Percentiles rank a stretch among this genome's conserved stretches.
Conservation (phyloP, 2,113 vertebrate genomes). For the Mormyrus lacerda region DNA sequence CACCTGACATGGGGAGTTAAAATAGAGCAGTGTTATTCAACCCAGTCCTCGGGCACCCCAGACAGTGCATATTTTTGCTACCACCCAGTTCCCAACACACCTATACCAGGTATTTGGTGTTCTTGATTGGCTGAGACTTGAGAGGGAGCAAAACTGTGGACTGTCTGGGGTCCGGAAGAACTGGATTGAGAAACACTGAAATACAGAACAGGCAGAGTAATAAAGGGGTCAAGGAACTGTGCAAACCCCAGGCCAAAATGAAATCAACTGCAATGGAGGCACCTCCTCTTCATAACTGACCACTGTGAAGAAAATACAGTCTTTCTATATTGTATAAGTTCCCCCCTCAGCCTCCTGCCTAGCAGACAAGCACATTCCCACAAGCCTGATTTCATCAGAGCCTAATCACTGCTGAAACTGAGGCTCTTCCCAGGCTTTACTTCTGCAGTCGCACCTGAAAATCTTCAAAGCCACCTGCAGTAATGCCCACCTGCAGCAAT, state of each 20-base stretch:
- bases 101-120: not conserved
- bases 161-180: not conserved
- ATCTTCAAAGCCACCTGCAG: not conserved
- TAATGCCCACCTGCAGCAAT: too few relatives aligned
- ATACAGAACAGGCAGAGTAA: not conserved
- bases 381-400: not conserved
- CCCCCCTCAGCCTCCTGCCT: not conserved
- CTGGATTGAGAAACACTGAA: not conserved
- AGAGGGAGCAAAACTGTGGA: not conserved
- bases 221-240: not conserved
- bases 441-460: not conserved
- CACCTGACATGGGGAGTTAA: not conserved
- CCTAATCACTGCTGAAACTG: not conserved
- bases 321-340: not conserved
- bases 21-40: not conserved
- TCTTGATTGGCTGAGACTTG: not conserved
- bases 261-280: conserved; percentile 26
- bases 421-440: not conserved
- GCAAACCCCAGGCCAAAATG: not conserved
- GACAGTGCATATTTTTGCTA: not conserved
- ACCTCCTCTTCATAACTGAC: conserved; percentile 46
- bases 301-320: conserved; percentile 21
- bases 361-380: not conserved
- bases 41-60: not conserved
- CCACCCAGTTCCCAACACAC: not conserved